phyloP scores from a whole-genome alignment of 2,113 vertebrate species.

The Sander vitreus region DNA sequence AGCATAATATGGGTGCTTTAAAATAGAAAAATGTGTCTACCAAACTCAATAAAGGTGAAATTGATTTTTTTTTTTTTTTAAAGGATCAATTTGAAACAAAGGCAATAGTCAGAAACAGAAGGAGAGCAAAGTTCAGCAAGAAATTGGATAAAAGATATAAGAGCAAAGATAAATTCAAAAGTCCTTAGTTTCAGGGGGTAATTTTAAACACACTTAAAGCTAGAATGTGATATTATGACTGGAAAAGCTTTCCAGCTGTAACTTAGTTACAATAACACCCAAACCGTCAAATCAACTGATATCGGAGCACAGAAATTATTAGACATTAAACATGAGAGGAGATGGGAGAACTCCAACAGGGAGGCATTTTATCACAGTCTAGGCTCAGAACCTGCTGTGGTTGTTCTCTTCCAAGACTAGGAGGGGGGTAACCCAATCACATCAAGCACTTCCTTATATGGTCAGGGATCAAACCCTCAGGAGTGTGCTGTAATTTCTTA shows the following conservation, averaged over 20 bases:
- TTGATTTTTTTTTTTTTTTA: no score
- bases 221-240: slow-evolving; percentile 69
- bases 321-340: slow-evolving; percentile 54
- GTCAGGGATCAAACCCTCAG: slow-evolving; percentile 66
- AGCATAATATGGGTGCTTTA: no score
- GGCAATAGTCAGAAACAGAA: slow-evolving; percentile 13
- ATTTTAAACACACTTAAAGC: slow-evolving; percentile 72
- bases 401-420: slow-evolving; percentile 39
- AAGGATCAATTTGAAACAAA: not conserved
- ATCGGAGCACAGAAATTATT: slow-evolving; percentile 69
- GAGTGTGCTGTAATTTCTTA: slow-evolving; percentile 62
- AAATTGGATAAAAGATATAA: slow-evolving; percentile 35
- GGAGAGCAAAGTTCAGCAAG: slow-evolving; percentile 24
- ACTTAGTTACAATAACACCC: slow-evolving; percentile 58
- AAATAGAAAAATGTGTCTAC: not conserved
- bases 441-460: slow-evolving; percentile 73
- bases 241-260: slow-evolving; percentile 76
- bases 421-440: slow-evolving; percentile 49
- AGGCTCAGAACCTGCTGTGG: slow-evolving; percentile 49
- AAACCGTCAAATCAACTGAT: slow-evolving; percentile 64
- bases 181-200: slow-evolving; percentile 51
- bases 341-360: slow-evolving; percentile 42
- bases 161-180: slow-evolving; percentile 33
- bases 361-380: slow-evolving; percentile 58
- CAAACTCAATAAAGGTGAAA: slow-evolving; percentile 5